Percentiles rank a stretch among this genome's conserved stretches.
phyloP scores from a whole-genome alignment of 2,113 vertebrate species.

The Boulengeromyrus knoepffleri region DNA sequence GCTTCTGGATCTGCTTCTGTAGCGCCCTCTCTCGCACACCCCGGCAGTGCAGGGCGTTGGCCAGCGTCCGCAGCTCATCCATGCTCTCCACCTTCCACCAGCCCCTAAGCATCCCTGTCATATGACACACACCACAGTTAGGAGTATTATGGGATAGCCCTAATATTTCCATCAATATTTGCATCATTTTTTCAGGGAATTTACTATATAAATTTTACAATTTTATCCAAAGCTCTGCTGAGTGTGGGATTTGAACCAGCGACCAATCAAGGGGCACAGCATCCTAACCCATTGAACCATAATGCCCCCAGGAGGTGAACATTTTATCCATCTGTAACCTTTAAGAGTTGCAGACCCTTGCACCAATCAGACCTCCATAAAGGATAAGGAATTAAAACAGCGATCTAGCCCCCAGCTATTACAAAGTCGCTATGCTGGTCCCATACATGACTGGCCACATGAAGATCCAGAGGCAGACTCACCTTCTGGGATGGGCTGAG shows the following conservation, averaged over 20 bases:
- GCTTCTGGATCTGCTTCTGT: constrained; percentile 95
- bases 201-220: not conserved
- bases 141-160: not conserved
- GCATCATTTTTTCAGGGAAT: not conserved
- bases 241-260: not conserved
- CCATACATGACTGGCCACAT: not conserved
- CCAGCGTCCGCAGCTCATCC: constrained; percentile 79
- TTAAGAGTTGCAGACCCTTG: not conserved
- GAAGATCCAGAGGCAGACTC: constrained; percentile 23
- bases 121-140: not conserved
- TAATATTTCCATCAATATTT: not conserved
- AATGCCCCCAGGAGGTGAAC: not conserved
- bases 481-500: constrained; percentile 90
- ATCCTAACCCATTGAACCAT: not conserved
- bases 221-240: not conserved
- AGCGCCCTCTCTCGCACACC: constrained; percentile 89
- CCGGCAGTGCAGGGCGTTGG: constrained; percentile 80
- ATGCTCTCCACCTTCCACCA: constrained; percentile 96
- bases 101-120: constrained; percentile 81
- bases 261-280: not conserved
- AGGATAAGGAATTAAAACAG: not conserved
- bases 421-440: not conserved
- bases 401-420: not conserved
- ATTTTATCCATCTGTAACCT: not conserved
- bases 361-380: not conserved